A percentile compares a stretch with the other conserved stretches of the same genome.
phyloP scores from a whole-genome alignment of 2,113 vertebrate species.

The Tautogolabrus adspersus region DNA sequence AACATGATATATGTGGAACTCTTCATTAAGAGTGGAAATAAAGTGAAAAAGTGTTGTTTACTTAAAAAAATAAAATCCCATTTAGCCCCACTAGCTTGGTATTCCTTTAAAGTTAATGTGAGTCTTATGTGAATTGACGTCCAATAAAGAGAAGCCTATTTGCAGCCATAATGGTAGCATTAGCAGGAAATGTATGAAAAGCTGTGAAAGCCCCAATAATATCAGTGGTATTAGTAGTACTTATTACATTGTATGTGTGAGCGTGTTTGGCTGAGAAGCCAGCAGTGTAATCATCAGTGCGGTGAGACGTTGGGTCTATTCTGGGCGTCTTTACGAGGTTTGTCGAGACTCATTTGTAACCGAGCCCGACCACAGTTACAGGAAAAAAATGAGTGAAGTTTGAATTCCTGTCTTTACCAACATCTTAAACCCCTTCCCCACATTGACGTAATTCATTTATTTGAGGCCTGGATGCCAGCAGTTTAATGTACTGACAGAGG shows the following conservation, averaged over 20 bases:
- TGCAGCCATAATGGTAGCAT: constrained; percentile 7
- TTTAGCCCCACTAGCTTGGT: no score
- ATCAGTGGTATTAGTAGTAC: constrained; percentile 13
- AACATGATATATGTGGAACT: no score
- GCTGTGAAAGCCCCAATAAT: constrained; percentile 22
- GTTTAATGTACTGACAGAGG: constrained; percentile 41
- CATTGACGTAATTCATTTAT: constrained; percentile 37
- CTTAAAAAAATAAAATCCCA: no score
- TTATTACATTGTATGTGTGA: constrained; percentile 35
- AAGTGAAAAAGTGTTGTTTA: neutral
- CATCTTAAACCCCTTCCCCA: constrained; percentile 32
- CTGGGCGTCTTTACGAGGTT: constrained; percentile 68
- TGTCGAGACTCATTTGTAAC: constrained; percentile 74
- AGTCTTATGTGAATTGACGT: neutral
- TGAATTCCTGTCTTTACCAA: constrained; percentile 53
- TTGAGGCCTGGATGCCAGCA: constrained; percentile 14
- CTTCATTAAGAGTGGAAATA: neutral
- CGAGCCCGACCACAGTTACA: constrained; percentile 54
- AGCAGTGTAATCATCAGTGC: constrained; percentile 63
- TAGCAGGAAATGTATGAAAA: constrained; percentile 15
- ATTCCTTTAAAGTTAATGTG: neutral
- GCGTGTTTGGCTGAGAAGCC: constrained; percentile 45
- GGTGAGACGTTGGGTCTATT: constrained; percentile 71
- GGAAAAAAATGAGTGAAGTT: constrained; percentile 31
- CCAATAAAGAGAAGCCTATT: constrained; percentile 13